phyloP scores from a whole-genome alignment of 2,797 vertebrate species.

The Myotis myotis region DNA sequence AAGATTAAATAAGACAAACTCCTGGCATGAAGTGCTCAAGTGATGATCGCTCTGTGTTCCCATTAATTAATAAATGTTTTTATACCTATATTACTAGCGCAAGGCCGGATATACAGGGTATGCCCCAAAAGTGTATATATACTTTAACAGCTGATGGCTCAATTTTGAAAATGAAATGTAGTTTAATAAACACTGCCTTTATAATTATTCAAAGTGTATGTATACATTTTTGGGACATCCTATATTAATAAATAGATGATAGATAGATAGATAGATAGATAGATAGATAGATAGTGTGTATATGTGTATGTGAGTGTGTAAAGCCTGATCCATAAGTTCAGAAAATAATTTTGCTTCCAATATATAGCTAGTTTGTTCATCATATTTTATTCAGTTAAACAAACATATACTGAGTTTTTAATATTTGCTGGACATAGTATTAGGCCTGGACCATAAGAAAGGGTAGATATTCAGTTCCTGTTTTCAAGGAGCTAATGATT shows the following conservation, averaged over 20 bases:
- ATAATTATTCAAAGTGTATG: no score
- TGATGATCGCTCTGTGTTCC: background rate
- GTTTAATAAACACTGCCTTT: no score
- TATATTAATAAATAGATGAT: background rate
- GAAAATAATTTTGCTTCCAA: background rate
- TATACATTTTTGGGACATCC: no score
- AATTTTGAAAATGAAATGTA: no score
- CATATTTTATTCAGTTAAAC: background rate
- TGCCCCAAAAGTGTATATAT: no score
- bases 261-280: no score
- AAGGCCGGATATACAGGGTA: background rate
- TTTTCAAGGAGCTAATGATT: background rate
- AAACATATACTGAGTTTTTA: background rate
- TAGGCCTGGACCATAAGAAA: background rate
- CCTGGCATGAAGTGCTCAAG: background rate
- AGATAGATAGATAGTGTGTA: background rate
- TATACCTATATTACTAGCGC: background rate
- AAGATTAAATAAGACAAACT: constrained; percentile 16
- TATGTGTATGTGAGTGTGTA: background rate
- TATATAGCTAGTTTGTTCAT: background rate
- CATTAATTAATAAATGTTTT: background rate
- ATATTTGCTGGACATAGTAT: background rate
- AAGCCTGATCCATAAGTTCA: background rate
- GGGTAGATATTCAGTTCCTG: background rate
- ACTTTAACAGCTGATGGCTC: no score